Evolutionary conservation across 2,797 vertebrate species (phyloP).

Genomic region (Momotus momota): DNA sequence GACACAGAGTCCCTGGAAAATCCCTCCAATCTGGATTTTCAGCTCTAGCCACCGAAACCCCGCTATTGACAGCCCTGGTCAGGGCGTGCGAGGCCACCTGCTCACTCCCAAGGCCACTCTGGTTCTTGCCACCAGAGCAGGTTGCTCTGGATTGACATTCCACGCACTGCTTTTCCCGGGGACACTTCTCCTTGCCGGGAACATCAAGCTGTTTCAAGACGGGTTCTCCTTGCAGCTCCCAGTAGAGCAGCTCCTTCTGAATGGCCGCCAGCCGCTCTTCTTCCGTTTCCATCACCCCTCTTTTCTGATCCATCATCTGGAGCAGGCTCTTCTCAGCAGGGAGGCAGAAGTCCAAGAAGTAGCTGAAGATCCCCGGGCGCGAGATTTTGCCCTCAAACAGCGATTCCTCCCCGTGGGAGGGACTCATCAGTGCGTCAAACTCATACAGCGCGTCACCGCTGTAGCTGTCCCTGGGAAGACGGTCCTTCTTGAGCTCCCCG

Average conservation of each 20-base stretch:
- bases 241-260: slow-evolving; percentile 85
- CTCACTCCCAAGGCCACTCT: slow-evolving; percentile 67
- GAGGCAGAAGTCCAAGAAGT: slow-evolving; percentile 81
- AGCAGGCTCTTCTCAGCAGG: slow-evolving; percentile 66
- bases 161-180: slow-evolving; percentile 56
- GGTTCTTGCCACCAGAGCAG: slow-evolving; percentile 64
- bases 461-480: slow-evolving; percentile 94
- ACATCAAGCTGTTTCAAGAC: slow-evolving; percentile 68
- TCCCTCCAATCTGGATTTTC: slow-evolving; percentile 77
- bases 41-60: background rate
- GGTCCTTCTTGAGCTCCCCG: slow-evolving; percentile 80
- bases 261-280: slow-evolving; percentile 85
- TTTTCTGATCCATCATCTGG: slow-evolving; percentile 79
- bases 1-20: slow-evolving; percentile 57
- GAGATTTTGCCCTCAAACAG: slow-evolving; percentile 80
- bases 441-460: slow-evolving; percentile 98
- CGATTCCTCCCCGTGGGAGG: slow-evolving; percentile 84
- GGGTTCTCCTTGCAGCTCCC: slow-evolving; percentile 82
- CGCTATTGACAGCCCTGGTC: background rate
- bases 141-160: slow-evolving; percentile 69
- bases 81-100: background rate
- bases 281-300: slow-evolving; percentile 85
- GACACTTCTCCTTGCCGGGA: slow-evolving; percentile 54
- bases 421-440: slow-evolving; percentile 91
- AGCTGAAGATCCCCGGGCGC: slow-evolving; percentile 77